These are phyloP conservation scores for Lypha dubia DNA, from an alignment of 2,888 invertebrate genomes.

Conservation along the genomic window DNA sequence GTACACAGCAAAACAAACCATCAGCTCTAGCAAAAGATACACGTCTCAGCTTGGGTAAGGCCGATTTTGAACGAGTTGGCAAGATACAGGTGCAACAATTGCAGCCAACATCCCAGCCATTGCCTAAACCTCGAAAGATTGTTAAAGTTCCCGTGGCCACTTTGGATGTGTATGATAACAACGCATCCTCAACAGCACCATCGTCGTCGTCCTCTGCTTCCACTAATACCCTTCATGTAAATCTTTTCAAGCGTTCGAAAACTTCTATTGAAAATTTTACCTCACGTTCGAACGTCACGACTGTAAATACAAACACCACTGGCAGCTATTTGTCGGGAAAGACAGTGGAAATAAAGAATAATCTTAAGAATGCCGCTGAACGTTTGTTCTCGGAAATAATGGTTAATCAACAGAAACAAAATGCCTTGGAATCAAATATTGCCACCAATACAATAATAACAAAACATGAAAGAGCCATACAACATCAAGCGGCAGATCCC, in stretches of 20 bases:
- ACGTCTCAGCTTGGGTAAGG: conserved; percentile 79
- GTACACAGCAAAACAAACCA: conserved; percentile 71
- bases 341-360: conserved; percentile 82
- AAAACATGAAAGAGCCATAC: conserved; percentile 80
- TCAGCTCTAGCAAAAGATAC: conserved; percentile 77
- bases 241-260: conserved; percentile 80
- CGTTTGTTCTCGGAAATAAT: conserved; percentile 82
- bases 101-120: conserved; percentile 77
- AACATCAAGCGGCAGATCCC: conserved; percentile 76
- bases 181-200: conserved; percentile 38
- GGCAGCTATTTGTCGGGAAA: conserved; percentile 78
- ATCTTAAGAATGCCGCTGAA: conserved; percentile 82
- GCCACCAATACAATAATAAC: conserved; percentile 77
- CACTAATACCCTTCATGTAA: conserved; percentile 48
- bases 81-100: conserved; percentile 73
- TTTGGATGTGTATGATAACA: conserved; percentile 78
- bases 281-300: conserved; percentile 73
- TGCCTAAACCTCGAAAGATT: conserved; percentile 80
- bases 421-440: conserved; percentile 69
- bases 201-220: conserved; percentile 23
- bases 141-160: conserved; percentile 80
- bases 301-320: conserved; percentile 65
- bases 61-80: conserved; percentile 78
- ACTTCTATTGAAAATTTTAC: conserved; percentile 80
- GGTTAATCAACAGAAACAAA: conserved; percentile 80